These are phyloP conservation scores for Epizoanthus stellaris DNA, from an alignment of 92 coral and sea anemone genomes.

Conservation along the genomic window DNA sequence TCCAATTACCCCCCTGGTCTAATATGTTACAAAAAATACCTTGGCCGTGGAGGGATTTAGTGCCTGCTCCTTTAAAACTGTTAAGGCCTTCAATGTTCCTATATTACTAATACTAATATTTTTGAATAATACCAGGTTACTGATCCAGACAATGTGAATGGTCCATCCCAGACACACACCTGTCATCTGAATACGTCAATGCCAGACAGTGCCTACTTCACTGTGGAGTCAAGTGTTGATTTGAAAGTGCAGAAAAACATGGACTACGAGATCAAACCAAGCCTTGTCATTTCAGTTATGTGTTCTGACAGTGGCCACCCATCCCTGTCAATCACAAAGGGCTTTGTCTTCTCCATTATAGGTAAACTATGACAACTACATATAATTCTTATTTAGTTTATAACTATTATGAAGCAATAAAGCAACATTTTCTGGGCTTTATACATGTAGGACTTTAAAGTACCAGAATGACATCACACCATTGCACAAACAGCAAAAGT, in stretches of 20 bases:
- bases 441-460: no score
- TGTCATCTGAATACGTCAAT: constrained; percentile 60
- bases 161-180: constrained; percentile 74
- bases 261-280: constrained; percentile 67
- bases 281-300: constrained; percentile 62
- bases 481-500: no score
- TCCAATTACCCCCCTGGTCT: no score
- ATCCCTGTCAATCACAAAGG: constrained; percentile 49
- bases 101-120: neutral
- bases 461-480: no score
- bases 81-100: neutral
- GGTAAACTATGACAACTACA: constrained; percentile 45
- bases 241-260: constrained; percentile 64
- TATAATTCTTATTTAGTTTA: neutral
- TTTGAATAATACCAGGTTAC: constrained; percentile 62
- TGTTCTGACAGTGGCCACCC: constrained; percentile 89
- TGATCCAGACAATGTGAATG: constrained; percentile 89
- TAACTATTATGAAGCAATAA: neutral
- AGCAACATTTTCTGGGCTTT: no score
- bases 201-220: constrained; percentile 70
- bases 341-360: constrained; percentile 64
- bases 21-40: neutral
- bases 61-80: no score
- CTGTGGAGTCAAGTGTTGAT: constrained; percentile 56
- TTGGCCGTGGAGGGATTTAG: no score